These are phyloP conservation scores for Andrena hattorfiana DNA, from an alignment of 2,888 invertebrate species.

Conservation along the genomic window DNA sequence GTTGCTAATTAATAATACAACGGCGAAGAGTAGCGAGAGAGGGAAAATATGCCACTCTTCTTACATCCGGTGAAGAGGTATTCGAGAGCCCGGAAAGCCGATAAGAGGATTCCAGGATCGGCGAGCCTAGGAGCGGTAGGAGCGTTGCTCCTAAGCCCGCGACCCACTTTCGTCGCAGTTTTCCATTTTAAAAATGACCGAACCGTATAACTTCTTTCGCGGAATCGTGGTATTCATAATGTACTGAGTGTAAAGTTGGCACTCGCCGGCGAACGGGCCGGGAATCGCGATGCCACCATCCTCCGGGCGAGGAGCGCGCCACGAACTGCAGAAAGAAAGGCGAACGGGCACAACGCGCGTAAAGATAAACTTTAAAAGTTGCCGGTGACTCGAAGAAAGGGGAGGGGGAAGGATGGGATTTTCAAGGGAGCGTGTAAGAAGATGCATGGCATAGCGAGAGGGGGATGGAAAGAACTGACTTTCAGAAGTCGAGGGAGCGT, in stretches of 20 bases:
- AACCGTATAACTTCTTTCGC: slow-evolving; percentile 64
- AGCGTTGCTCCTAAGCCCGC: slow-evolving; percentile 42
- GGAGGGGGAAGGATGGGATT: slow-evolving; percentile 17
- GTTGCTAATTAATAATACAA: slow-evolving; percentile 26
- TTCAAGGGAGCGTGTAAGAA: slow-evolving; percentile 15
- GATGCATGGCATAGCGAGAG: slow-evolving; percentile 28
- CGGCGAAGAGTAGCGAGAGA: background rate
- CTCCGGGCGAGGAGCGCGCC: slow-evolving; percentile 18
- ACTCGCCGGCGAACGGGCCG: slow-evolving; percentile 29
- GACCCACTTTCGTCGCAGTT: slow-evolving; percentile 65
- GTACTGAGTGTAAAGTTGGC: slow-evolving; percentile 76
- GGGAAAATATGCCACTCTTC: slow-evolving; percentile 23
- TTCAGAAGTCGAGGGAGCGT: slow-evolving; percentile 26
- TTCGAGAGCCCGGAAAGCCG: slow-evolving; percentile 50
- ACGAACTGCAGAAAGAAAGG: slow-evolving; percentile 10
- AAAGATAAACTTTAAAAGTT: slow-evolving; percentile 81
- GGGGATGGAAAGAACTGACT: slow-evolving; percentile 10
- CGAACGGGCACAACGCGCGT: slow-evolving; percentile 53
- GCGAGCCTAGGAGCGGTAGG: slow-evolving; percentile 4
- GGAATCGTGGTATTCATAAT: slow-evolving; percentile 79
- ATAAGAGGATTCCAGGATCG: slow-evolving; percentile 60
- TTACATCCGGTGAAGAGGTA: slow-evolving; percentile 26
- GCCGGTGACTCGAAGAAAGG: slow-evolving; percentile 74
- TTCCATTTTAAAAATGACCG: slow-evolving; percentile 70
- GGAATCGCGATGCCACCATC: slow-evolving; percentile 17